Percentiles rank a stretch among this genome's conserved stretches.
Conservation (phyloP, 2,888 invertebrate genomes). For the Dendrolimus pini region DNA sequence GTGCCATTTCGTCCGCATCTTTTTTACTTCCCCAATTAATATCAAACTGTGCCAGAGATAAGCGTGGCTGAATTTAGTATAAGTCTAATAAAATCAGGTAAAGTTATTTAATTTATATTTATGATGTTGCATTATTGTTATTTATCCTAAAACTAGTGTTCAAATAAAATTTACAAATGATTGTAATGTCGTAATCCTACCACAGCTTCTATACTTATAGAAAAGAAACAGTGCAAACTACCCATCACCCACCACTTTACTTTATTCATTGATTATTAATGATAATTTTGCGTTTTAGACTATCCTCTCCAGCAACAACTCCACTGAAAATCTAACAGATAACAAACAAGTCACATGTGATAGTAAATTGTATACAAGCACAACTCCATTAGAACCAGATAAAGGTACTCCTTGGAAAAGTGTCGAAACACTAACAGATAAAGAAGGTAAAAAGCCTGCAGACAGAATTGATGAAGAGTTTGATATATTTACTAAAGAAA, state of each 20-base stretch:
- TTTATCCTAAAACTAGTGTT: no score
- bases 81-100: no score
- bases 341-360: constrained; percentile 15
- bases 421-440: constrained; percentile 33
- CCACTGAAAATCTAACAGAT: constrained; percentile 43
- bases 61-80: no score
- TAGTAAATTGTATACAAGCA: constrained; percentile 31
- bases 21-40: no score
- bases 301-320: constrained; percentile 51
- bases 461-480: constrained; percentile 62
- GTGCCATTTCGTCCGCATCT: no score
- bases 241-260: not conserved
- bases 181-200: no score
- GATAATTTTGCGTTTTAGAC: constrained; percentile 37
- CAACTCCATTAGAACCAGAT: constrained; percentile 55
- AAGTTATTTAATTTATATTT: no score
- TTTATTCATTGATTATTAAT: not conserved
- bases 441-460: constrained; percentile 21
- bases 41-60: no score
- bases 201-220: no score
- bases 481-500: constrained; percentile 61
- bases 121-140: no score
- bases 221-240: no score
- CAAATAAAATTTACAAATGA: no score
- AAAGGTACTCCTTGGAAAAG: constrained; percentile 45